A percentile compares a stretch with the other conserved stretches of the same genome.
These are phyloP conservation scores for Etheostoma perlongum DNA, from an alignment of 2,797 vertebrate species.

Conservation along the genomic window DNA sequence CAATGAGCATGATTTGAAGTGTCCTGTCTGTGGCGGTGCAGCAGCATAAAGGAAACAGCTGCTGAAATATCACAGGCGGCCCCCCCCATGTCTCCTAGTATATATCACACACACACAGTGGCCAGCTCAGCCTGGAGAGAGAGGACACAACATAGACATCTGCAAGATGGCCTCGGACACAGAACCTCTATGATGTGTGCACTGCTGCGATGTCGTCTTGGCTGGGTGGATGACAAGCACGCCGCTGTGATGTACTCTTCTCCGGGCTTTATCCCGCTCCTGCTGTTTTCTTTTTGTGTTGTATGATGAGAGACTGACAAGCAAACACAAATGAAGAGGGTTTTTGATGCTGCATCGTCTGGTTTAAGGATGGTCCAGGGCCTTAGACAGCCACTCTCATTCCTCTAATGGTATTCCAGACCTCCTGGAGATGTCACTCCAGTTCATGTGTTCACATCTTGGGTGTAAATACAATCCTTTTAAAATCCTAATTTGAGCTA, in stretches of 20 bases:
- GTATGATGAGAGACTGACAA: conserved; percentile 21
- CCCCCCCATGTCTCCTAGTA: conserved; percentile 68
- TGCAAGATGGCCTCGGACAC: conserved; percentile 82
- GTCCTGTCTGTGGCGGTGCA: conserved; percentile 78
- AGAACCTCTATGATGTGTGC: conserved; percentile 57
- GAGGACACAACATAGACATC: conserved; percentile 78
- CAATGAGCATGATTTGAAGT: conserved; percentile 77
- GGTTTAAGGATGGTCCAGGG: neutral
- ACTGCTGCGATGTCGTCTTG: conserved; percentile 52
- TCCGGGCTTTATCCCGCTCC: conserved; percentile 22
- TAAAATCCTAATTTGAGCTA: neutral
- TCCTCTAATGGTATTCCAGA: neutral
- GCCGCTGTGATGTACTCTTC: conserved; percentile 55
- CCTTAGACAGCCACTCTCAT: neutral
- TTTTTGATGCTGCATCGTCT: conserved; percentile 9
- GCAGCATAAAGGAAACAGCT: conserved; percentile 84
- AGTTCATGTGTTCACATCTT: conserved; percentile 3
- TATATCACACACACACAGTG: conserved; percentile 64
- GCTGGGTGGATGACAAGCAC: conserved; percentile 36
- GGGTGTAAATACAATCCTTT: neutral
- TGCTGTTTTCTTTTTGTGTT: conserved; percentile 48
- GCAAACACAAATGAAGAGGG: conserved; percentile 17
- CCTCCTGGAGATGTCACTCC: conserved; percentile 26
- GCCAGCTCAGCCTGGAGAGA: conserved; percentile 54
- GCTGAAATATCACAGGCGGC: conserved; percentile 77